Base-by-base conservation (phyloP, 2,888 invertebrate species). In the Lasioglossum lativentre region DNA sequence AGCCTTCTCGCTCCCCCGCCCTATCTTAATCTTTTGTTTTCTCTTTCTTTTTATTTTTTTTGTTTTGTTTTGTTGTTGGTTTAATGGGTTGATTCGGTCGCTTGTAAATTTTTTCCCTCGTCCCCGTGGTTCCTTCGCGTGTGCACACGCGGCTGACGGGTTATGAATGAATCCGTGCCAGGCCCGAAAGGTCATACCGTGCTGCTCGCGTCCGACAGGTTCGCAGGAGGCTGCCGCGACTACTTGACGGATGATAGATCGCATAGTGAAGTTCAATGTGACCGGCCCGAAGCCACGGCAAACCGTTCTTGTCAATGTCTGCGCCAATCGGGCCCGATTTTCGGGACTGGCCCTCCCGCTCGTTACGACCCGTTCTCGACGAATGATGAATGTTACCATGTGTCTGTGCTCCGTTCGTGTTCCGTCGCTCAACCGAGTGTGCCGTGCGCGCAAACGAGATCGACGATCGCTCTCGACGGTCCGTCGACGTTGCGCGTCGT, bases 391-490 rank as follows among this genome's bases (percentile, higher is more conserved):
- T 30, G 75, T 8, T 63, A 16, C 14, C 34, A 78, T 79, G 80
- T 83, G 82, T 82, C 82, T 87, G 83, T 86, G 86, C 83, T 78
- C 75, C 40, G 52, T 52, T 74, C 72, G 86, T 72, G 82, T 47
- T 75, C 86, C 86, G 86, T 87, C 86, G 86, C n/a, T 56, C 79
- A 47, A 75, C 34, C 16, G n/a, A 12, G 19, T 68, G 76, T 52
- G 76, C 12, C 47, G 66, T n/a, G n/a, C 73, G 76, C 45, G 30
- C 56, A 38, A 66, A 66, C 66, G 34, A 34, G 66, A 34, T 10
- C 66, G 34, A 66, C 66, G 34, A 23, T 66, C 66, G 19, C 34
- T 3, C 34, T 38, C 1, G 45, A 68, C 68, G 52, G 73, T 16
- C 6, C 63, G 63, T n/a, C n/a, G 12, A n/a, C 10, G 56, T n/a